These are phyloP conservation scores for Caenorhabditis tropicalis DNA, from an alignment of 1,140 invertebrate genomes.

Conservation along the genomic window DNA sequence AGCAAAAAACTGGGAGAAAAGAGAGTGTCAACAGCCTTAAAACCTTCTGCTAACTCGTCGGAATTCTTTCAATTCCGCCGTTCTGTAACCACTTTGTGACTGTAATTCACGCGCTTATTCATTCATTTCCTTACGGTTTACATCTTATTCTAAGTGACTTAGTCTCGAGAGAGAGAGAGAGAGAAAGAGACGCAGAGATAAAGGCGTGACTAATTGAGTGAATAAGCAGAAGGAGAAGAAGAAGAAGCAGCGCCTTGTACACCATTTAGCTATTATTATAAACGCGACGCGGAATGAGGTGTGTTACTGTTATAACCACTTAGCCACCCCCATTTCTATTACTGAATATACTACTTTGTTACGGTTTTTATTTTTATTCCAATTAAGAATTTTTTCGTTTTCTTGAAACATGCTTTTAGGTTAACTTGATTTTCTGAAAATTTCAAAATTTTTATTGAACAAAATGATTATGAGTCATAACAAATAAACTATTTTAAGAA, in stretches of 20 bases:
- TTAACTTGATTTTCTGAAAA: too few relatives aligned
- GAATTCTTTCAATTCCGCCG: constrained; percentile 2
- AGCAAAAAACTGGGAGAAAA: neutral
- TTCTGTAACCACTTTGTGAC: neutral
- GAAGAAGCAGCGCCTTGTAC: constrained; percentile 39
- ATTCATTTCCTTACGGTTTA: constrained; percentile 20
- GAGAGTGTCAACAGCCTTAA: constrained; percentile 5
- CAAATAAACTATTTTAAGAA: too few relatives aligned
- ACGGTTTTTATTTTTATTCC: neutral
- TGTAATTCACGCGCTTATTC: neutral
- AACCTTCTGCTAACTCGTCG: neutral
- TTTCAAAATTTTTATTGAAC: too few relatives aligned
- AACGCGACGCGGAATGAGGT: constrained; percentile 21
- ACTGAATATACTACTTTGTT: constrained; percentile 21
- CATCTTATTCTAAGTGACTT: neutral
- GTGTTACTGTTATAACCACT: constrained; percentile 45
- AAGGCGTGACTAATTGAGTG: constrained; percentile 43
- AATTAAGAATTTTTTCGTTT: neutral
- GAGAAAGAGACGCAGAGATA: constrained; percentile 8
- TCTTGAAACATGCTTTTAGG: neutral
- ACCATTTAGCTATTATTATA: constrained; percentile 41
- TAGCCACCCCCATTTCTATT: neutral
- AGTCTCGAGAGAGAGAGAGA: neutral
- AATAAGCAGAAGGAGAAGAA: neutral
- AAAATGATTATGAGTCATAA: too few relatives aligned